Conservation (phyloP, 2,888 invertebrate genomes). For the Bibio marci region DNA sequence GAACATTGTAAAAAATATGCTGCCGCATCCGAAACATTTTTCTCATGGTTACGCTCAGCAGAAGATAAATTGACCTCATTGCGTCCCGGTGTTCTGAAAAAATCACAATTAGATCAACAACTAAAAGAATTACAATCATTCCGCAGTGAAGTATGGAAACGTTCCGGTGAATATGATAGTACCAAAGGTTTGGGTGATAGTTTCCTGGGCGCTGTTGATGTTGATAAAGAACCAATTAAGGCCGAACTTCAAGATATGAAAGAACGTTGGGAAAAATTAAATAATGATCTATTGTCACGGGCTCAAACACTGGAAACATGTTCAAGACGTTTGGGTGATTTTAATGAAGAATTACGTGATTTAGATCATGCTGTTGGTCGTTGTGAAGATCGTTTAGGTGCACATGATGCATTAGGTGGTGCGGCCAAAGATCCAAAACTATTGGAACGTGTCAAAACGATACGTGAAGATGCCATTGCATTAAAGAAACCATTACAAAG, state of each 20-base stretch:
- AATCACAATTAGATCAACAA: conserved; percentile 73
- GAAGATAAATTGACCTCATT: conserved; percentile 70
- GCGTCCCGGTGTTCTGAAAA: conserved; percentile 60
- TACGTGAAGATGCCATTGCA: conserved; percentile 64
- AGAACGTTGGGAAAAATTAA: conserved; percentile 79
- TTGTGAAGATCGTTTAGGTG: conserved; percentile 69
- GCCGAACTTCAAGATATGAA: conserved; percentile 65
- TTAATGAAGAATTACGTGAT: conserved; percentile 68
- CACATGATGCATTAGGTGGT: conserved; percentile 47
- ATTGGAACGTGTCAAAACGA: conserved; percentile 64
- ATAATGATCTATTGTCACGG: conserved; percentile 44
- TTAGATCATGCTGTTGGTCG: conserved; percentile 71
- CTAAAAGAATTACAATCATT: conserved; percentile 74
- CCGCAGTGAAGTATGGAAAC: conserved; percentile 86
- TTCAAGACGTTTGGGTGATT: conserved; percentile 63
- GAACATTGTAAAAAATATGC: conserved; percentile 86
- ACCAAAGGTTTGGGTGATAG: conserved; percentile 72
- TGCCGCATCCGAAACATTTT: conserved; percentile 64
- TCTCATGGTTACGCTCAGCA: conserved; percentile 75
- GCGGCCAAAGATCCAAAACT: conserved; percentile 69
- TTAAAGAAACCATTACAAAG: conserved; percentile 54
- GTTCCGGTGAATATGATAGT: conserved; percentile 82
- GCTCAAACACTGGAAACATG: conserved; percentile 50
- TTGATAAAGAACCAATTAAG: conserved; percentile 79
- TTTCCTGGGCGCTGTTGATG: conserved; percentile 74